Base-by-base conservation (phyloP, 2,113 vertebrate genomes). In the Lepus europaeus region DNA sequence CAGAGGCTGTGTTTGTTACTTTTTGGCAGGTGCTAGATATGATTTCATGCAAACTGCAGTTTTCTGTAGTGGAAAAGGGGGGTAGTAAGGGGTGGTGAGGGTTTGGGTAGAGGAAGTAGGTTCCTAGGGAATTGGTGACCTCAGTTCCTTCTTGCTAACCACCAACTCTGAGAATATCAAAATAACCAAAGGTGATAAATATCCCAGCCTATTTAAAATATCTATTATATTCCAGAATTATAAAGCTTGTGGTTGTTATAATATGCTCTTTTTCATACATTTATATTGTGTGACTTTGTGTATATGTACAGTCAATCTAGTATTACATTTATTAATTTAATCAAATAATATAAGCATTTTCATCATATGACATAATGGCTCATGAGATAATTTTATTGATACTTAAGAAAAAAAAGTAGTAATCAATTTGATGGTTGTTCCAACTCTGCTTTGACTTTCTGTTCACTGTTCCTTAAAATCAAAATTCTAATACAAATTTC, bases 301-400 rank as follows among this genome's bases (percentile, higher is more conserved):
- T 20, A 61, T 72, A 14, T 39, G 11, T 82, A 17, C 13, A 74
- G n/a, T 16, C 10, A 69, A 22, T 68, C 29, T 79, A 88, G 7
- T 64, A 64, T 69, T 88, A 33, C 0, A 64, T 64, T 74, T 91
- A 23, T 36, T 68, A 66, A 72, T 19, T 2, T 68, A 17, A 16
- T 76, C 76, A 86, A 91, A 80, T 74, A 91, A 39, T 93, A 59
- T 76, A 76, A 90, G 23, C 3, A 82, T 76, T 87, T 85, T 8
- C 2, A 78, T 2, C 66, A 13, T 51, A 68, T 59, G 5, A 17
- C 56, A 10, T 6, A 89, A 7, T 45, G 39, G 68, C n/a, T 39
- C 39, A 56, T 86, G 45, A 76, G 61, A 80, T 39, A 59, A 51
- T 72, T 83, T 53, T 68, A 66, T 69, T 87, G 13, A 20, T 6